phyloP scores from a whole-genome alignment of 2,113 vertebrate species.

The Thunnus maccoyii region DNA sequence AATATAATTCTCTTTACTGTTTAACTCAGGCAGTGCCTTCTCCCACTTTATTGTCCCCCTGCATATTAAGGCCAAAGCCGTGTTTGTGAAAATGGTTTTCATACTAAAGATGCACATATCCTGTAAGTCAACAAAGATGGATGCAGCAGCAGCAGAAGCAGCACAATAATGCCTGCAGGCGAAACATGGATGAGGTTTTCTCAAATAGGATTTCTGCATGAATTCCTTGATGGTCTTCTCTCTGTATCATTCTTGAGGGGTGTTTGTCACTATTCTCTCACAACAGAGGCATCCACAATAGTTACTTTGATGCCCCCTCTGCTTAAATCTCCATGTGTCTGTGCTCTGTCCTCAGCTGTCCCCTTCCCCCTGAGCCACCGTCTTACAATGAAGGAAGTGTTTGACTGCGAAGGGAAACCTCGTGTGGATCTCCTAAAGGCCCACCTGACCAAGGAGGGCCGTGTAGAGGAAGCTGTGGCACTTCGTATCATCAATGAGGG shows the following conservation, averaged over 20 bases:
- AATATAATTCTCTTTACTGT: neutral
- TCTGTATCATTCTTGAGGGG: neutral
- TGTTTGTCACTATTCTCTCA: neutral
- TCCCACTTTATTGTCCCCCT: slow-evolving; percentile 9
- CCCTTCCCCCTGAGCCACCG: slow-evolving; percentile 89
- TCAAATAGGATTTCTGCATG: slow-evolving; percentile 42
- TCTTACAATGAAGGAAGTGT: slow-evolving; percentile 89
- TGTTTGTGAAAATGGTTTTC: slow-evolving; percentile 12
- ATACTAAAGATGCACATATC: slow-evolving; percentile 32
- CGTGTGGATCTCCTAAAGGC: slow-evolving; percentile 88
- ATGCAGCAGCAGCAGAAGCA: slow-evolving; percentile 2
- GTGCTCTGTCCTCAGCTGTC: slow-evolving; percentile 81
- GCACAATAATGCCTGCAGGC: slow-evolving; percentile 27
- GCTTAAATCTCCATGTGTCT: slow-evolving; percentile 30
- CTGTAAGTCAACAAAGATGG: slow-evolving; percentile 24
- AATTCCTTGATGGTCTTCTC: slow-evolving; percentile 31
- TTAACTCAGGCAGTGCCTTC: neutral
- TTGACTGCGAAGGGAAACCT: slow-evolving; percentile 87
- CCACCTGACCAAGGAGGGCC: slow-evolving; percentile 89
- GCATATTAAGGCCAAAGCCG: slow-evolving; percentile 11
- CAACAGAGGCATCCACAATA: slow-evolving; percentile 11
- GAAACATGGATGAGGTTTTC: slow-evolving; percentile 38
- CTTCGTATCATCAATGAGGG: slow-evolving; percentile 86
- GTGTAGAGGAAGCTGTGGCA: slow-evolving; percentile 86
- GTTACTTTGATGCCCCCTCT: slow-evolving; percentile 17